Base-by-base conservation (phyloP, 2,888 invertebrate species). In the Trichogramma evanescens region DNA sequence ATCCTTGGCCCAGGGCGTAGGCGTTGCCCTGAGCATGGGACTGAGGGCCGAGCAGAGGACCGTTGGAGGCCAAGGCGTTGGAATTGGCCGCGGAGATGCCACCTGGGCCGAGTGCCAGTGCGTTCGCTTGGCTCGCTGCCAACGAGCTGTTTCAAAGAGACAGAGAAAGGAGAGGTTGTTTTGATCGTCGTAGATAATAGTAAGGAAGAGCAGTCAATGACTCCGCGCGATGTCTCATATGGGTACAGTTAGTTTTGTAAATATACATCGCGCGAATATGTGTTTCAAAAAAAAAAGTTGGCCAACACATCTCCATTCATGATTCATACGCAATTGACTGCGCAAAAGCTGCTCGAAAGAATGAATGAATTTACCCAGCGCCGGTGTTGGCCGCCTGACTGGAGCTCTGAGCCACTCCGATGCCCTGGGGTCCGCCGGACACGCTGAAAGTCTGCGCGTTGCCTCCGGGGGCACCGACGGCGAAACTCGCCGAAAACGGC, bases 391-490 rank as follows among this genome's bases (percentile, higher is more conserved):
- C 39, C 2, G 45, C 49, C 64, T 69, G 71, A 67, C 70, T 71
- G 41, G 69, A 61, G 63, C 73, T 76, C 51, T 75, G 73, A 1
- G 74, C 73, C 42, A 75, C 66, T 55, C 73, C 74, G 43, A 75
- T 63, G 39, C 75, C 74, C 53, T 72, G 72, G 4, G 70, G 67
- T 4, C 61, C 69, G 6, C 70, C 65, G 56, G 72, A 70, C 43
- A 76, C 63, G 50, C 73, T 74, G 50, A 76, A 64, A 2, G 74
- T 70, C 54, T 76, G 74, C n/a, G 72, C 72, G 66, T 69, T 72
- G 62, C 66, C 68, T 4, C 66, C 66, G 49, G 71, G 74, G 4
- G 71, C 62, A 61, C 69, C 71, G 9, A 76, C 52, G 46, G 72
- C 70, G 63, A 76, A 72, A 59, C 71, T 73, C 42, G 74, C 72